A percentile compares a stretch with the other conserved stretches of the same genome.
These are phyloP conservation scores for Diadegma fenestrale DNA, from an alignment of 2,888 invertebrate genomes.

Conservation along the genomic window DNA sequence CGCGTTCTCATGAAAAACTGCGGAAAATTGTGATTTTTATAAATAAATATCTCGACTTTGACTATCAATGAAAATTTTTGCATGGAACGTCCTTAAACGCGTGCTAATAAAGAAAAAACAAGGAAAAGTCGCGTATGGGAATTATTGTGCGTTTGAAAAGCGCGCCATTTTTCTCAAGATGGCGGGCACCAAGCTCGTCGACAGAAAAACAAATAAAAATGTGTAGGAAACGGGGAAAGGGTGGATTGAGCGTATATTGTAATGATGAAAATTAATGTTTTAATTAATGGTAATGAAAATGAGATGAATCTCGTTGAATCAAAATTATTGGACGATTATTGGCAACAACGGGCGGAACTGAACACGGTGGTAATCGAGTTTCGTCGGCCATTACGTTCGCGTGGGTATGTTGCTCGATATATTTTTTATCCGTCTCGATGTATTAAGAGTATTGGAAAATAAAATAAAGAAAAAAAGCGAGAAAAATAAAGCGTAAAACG, in stretches of 20 bases:
- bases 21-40: too few relatives aligned
- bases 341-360: conserved; percentile 4
- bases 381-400: conserved; percentile 69
- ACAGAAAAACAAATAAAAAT: conserved; percentile 43
- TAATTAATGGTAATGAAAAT: conserved; percentile 24
- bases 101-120: neutral
- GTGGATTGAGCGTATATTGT: neutral
- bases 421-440: conserved; percentile 54
- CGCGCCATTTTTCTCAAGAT: conserved; percentile 32
- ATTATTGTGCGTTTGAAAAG: neutral
- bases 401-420: conserved; percentile 68
- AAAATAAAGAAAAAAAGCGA: conserved; percentile 14
- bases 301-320: neutral
- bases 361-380: conserved; percentile 56
- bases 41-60: too few relatives aligned
- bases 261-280: conserved; percentile 30
- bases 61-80: too few relatives aligned
- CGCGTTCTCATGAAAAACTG: too few relatives aligned
- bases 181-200: conserved; percentile 36
- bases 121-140: neutral
- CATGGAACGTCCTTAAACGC: too few relatives aligned
- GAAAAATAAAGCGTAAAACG: conserved; percentile 11
- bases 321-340: conserved; percentile 17
- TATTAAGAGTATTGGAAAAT: conserved; percentile 50
- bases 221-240: neutral